Percentiles rank a stretch among this genome's conserved stretches.
phyloP scores from a whole-genome alignment of 2,797 vertebrate genomes.

The Echeneis naucrates region DNA sequence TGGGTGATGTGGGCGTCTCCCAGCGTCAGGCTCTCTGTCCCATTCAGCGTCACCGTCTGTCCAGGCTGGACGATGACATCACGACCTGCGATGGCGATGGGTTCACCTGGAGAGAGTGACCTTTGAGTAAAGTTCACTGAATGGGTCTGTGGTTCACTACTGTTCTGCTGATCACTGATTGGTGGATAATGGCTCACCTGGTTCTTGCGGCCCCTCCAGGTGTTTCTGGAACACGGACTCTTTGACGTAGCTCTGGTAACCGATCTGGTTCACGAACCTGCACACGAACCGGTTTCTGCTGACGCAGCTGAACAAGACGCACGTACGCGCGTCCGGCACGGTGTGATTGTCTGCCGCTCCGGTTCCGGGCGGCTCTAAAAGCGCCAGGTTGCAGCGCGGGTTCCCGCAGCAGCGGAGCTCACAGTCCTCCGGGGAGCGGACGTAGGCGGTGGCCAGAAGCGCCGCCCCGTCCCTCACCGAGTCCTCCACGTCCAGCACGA shows the following conservation, averaged over 20 bases:
- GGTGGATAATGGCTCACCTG: constrained; percentile 46
- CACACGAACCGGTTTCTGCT: constrained; percentile 89
- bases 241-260: constrained; percentile 86
- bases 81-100: constrained; percentile 80
- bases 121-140: too few species aligned
- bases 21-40: constrained; percentile 78
- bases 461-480: constrained; percentile 88
- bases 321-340: constrained; percentile 63
- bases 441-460: constrained; percentile 79
- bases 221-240: constrained; percentile 79
- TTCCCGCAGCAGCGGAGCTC: constrained; percentile 84
- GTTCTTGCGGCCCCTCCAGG: constrained; percentile 38
- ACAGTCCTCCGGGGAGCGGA: constrained; percentile 76
- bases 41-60: constrained; percentile 83
- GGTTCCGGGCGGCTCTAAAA: constrained; percentile 76
- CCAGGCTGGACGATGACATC: constrained; percentile 87
- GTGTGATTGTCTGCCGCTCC: background rate
- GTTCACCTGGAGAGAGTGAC: constrained; percentile 67
- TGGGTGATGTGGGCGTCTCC: constrained; percentile 75
- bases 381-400: constrained; percentile 86
- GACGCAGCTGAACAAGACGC: constrained; percentile 90
- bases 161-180: background rate
- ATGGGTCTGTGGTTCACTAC: too few species aligned
- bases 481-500: constrained; percentile 84
- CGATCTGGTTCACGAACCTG: constrained; percentile 85